phyloP scores from a whole-genome alignment of 92 coral and sea anemone genomes.

The Desmophyllum pertusum region DNA sequence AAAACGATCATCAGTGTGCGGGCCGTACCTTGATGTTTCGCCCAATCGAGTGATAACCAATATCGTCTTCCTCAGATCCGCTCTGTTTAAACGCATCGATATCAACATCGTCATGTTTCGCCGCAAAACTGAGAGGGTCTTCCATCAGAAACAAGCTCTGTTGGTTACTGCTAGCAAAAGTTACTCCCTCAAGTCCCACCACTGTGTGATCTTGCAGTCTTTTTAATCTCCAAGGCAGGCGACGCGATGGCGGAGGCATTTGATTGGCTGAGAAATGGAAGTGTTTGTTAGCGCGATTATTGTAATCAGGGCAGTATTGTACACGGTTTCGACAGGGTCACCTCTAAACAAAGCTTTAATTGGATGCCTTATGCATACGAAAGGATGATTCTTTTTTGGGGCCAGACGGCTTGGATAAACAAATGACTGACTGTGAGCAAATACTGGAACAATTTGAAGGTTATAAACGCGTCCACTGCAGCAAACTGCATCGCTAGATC shows the following conservation, averaged over 20 bases:
- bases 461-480: not conserved
- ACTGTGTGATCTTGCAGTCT: conserved; percentile 1
- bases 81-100: conserved; percentile 48
- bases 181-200: conserved; percentile 4
- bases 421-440: conserved; percentile 17
- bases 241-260: conserved; percentile 61
- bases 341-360: conserved; percentile 46
- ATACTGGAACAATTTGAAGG: not conserved
- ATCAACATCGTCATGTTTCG: conserved; percentile 41
- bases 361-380: conserved; percentile 38
- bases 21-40: conserved; percentile 78
- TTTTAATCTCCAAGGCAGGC: conserved; percentile 36
- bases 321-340: conserved; percentile 5
- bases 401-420: conserved; percentile 30
- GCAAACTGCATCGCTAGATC: not conserved
- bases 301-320: conserved; percentile 67
- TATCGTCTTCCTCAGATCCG: conserved; percentile 70
- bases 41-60: conserved; percentile 85
- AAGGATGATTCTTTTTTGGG: not conserved
- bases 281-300: conserved; percentile 36
- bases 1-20: not conserved
- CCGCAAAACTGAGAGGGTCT: conserved; percentile 47
- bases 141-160: conserved; percentile 51
- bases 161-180: not conserved
- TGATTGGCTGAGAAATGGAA: conserved; percentile 54